Evolutionary conservation across 2,113 vertebrate genomes (phyloP).

Genomic region (Apodemus sylvaticus): DNA sequence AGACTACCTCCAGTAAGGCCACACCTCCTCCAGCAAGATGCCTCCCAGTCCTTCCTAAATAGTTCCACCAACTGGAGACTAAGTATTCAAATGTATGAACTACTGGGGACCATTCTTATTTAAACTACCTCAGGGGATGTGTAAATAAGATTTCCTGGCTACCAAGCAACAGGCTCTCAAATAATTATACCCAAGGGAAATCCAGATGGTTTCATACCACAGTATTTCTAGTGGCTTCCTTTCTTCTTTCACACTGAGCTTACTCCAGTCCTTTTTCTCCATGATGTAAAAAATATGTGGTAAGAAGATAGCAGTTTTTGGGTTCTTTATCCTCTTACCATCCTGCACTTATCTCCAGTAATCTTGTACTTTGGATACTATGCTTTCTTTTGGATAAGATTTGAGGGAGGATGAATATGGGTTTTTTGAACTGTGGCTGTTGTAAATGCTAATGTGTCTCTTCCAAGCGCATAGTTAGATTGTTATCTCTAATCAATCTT

Average conservation of each 20-base stretch:
- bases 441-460: too few species aligned
- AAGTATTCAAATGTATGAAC: not conserved
- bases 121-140: not conserved
- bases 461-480: not conserved
- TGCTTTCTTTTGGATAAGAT: not conserved
- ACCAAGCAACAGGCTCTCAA: not conserved
- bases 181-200: not conserved
- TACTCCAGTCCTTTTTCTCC: accelerated
- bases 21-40: not conserved
- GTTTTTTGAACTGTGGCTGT: not conserved
- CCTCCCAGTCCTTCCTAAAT: not conserved
- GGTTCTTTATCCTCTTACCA: not conserved
- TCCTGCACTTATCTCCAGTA: not conserved
- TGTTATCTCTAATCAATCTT: not conserved
- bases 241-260: not conserved
- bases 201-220: too few species aligned
- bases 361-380: not conserved
- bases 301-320: not conserved
- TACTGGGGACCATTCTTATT: not conserved
- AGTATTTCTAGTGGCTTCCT: not conserved
- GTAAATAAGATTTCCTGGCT: not conserved
- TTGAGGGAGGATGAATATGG: not conserved
- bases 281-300: accelerated
- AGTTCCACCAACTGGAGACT: not conserved
- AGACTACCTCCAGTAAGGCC: not conserved